A percentile compares a stretch with the other conserved stretches of the same genome.
Evolutionary conservation across 2,113 vertebrate species (phyloP).

Genomic region (zebrafish (Danio rerio)): DNA sequence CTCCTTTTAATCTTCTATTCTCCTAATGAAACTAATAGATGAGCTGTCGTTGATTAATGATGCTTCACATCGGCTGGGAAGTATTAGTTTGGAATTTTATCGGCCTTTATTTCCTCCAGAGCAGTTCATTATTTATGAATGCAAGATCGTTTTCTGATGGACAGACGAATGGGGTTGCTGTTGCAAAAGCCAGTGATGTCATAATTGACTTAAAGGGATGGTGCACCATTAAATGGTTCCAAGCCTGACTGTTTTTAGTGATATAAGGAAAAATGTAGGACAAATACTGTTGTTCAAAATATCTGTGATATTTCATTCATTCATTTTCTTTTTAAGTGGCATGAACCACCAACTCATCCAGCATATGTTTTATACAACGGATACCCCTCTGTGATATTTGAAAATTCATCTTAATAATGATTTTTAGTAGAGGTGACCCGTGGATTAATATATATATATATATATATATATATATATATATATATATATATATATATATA

Average conservation of each 20-base stretch:
- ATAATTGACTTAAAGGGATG: neutral
- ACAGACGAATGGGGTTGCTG: slow-evolving; percentile 23
- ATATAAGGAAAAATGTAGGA: neutral
- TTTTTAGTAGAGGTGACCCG: no score
- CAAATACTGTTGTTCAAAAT: no score
- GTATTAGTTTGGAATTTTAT: slow-evolving; percentile 49
- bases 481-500: no score
- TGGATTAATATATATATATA: no score
- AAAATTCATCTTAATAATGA: no score
- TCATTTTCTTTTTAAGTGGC: no score
- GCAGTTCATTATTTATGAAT: slow-evolving; percentile 58
- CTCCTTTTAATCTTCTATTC: slow-evolving; percentile 72
- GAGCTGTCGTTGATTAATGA: slow-evolving; percentile 71
- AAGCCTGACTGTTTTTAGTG: neutral
- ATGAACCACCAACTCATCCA: no score
- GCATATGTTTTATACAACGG: no score
- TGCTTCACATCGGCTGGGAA: slow-evolving; percentile 70
- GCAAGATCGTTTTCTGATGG: slow-evolving; percentile 6
- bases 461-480: no score
- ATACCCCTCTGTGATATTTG: neutral
- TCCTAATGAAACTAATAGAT: slow-evolving; percentile 77
- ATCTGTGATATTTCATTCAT: no score
- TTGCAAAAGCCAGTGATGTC: slow-evolving; percentile 29
- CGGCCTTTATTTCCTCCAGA: slow-evolving; percentile 50
- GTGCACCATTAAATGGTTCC: neutral